A percentile compares a stretch with the other conserved stretches of the same genome.
These are phyloP conservation scores for Liolophura sinensis DNA, from an alignment of 1,140 invertebrate genomes.

Conservation along the genomic window DNA sequence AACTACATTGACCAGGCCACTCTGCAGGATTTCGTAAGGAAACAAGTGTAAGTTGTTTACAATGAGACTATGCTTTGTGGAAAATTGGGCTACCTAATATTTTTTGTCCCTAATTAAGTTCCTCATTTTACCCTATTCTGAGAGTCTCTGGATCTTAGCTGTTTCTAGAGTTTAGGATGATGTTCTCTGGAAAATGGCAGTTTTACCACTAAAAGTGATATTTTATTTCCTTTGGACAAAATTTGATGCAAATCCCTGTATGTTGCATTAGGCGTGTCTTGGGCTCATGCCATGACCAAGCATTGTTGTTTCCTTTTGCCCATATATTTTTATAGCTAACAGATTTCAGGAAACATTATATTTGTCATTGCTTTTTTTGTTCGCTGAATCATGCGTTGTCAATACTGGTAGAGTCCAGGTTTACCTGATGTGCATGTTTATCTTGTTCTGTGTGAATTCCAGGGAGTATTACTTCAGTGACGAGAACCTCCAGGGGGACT, in stretches of 20 bases:
- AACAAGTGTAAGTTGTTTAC: constrained; percentile 46
- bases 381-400: no score
- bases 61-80: not conserved
- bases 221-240: no score
- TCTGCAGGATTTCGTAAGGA: constrained; percentile 44
- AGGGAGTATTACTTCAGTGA: constrained; percentile 99
- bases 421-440: not conserved
- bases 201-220: not conserved
- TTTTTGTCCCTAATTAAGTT: not conserved
- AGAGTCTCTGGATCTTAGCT: not conserved
- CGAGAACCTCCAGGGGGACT: constrained; percentile 94
- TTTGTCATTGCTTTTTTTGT: no score
- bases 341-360: no score
- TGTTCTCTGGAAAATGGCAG: not conserved
- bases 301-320: no score
- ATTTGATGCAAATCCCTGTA: no score
- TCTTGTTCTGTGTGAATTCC: constrained; percentile 55
- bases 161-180: not conserved
- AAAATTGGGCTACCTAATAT: no score
- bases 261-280: no score
- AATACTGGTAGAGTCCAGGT: not conserved
- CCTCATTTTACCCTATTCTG: not conserved
- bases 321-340: no score
- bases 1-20: constrained; percentile 29
- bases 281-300: no score